Conservation (phyloP, 1,140 invertebrate species). For the Dysdera silvatica region DNA sequence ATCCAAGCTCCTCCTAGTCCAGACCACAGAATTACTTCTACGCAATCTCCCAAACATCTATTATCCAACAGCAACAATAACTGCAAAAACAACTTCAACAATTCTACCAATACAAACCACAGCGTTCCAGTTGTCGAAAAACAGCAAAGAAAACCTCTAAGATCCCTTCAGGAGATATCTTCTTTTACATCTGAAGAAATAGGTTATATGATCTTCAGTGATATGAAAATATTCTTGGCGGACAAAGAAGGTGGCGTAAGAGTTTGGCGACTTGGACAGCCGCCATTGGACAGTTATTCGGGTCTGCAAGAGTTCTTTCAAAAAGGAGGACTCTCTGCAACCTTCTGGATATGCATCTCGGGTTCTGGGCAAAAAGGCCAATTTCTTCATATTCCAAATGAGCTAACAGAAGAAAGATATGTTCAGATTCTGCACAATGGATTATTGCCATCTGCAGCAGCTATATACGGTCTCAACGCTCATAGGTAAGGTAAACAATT, state of each 20-base stretch:
- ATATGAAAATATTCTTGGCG: slow-evolving; percentile 19
- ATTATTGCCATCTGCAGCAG: slow-evolving; percentile 18
- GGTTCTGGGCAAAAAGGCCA: slow-evolving; percentile 16
- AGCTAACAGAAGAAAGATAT: slow-evolving; percentile 25
- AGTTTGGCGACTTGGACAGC: slow-evolving; percentile 18
- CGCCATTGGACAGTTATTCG: slow-evolving; percentile 7
- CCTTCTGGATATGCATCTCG: slow-evolving; percentile 22
- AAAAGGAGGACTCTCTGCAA: slow-evolving; percentile 10
- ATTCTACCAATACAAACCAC: neutral
- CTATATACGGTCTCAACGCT: slow-evolving; percentile 22
- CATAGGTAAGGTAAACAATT: slow-evolving; percentile 13
- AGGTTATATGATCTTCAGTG: slow-evolving; percentile 9
- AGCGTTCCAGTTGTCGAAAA: neutral
- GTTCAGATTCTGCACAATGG: slow-evolving; percentile 26
- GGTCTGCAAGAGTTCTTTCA: slow-evolving; percentile 15
- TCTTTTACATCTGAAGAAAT: slow-evolving; percentile 8
- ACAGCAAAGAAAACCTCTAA: neutral
- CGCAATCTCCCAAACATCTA: too few species aligned
- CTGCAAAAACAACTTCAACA: too few species aligned
- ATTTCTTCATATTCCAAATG: slow-evolving; percentile 21
- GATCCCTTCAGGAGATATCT: slow-evolving; percentile 2
- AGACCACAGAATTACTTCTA: neutral
- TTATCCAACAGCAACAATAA: too few species aligned
- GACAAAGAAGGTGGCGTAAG: slow-evolving; percentile 8
- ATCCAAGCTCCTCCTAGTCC: slow-evolving; percentile 18